These are phyloP conservation scores for Gnathochromis pfefferi DNA, from an alignment of 2,113 vertebrate species.

Conservation along the genomic window DNA sequence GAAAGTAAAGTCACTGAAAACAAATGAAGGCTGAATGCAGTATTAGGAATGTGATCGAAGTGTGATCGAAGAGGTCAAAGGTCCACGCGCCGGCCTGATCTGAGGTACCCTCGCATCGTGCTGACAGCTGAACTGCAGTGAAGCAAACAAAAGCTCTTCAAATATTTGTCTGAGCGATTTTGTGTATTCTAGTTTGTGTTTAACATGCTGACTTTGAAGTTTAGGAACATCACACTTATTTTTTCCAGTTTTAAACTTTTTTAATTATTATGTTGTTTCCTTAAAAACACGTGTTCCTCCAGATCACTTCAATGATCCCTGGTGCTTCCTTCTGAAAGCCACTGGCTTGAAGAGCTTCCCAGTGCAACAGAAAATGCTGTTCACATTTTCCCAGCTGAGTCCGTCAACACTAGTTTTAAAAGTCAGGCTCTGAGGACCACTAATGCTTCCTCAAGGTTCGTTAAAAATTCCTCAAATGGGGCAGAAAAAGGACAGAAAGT, in stretches of 20 bases:
- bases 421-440: not conserved
- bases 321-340: not conserved
- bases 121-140: not conserved
- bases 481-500: not conserved
- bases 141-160: not conserved
- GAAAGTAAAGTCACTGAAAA: not conserved
- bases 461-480: not conserved
- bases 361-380: not conserved
- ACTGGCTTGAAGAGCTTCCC: not conserved
- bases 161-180: not conserved
- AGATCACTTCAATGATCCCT: rapidly evolving
- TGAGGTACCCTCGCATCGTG: rapidly evolving
- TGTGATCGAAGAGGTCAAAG: not conserved
- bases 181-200: not conserved
- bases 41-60: not conserved
- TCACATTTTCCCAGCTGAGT: not conserved
- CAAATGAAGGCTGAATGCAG: not conserved
- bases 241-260: not conserved
- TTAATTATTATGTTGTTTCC: not conserved
- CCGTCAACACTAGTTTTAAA: not conserved
- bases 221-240: not conserved
- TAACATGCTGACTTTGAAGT: not conserved
- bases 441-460: not conserved
- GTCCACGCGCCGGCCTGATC: not conserved
- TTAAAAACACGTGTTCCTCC: not conserved